Evolutionary conservation across 2,797 vertebrate genomes (phyloP), one percentile per base, ranked within the genome.

Genomic region (Otolemur crassicaudatus): DNA sequence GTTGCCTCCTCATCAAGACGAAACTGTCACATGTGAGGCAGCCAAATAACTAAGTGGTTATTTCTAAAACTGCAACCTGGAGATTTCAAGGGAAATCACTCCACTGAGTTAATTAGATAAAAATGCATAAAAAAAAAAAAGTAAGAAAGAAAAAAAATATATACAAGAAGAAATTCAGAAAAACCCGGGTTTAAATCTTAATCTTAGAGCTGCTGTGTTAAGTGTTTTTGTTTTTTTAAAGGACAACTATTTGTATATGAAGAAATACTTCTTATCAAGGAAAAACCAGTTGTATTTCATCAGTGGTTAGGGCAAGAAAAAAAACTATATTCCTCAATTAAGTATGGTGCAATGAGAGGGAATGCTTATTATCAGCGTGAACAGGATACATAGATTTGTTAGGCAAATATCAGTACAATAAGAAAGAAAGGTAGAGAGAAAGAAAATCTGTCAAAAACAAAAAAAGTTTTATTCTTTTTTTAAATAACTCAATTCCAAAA

Each of bases 401-500:
- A 67, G 67, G 34, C 23, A 87, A 91, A 90, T 77, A 9, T 14
- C 56, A 84, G 25, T 80, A 69, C 63, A 92, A 4, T 80, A 91
- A 53, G n/a, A 58, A 94, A 89, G 25, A 40, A 93, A 67, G 58
- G n/a, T 91, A 75, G 25, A 75, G 94, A 91, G 20, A 40, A 93
- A 97, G 19, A 20, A 87, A 87, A 87, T 60, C 3, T 94, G n/a
- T 49, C 46, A 94, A 96, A 85, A 83, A 83, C 25, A 58, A 76
- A 83, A 87, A 34, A 77, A 9, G n/a, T 70, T 88, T 67, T 87
- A 75, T 60, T 29, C 16, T 72, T 91, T 90, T 61, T 20, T 80
- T 80, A 88, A 87, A 58, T 82, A 95, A 63, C n/a, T 80, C 34
- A 53, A 20, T 94, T 94, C 12, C n/a, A 92, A 83, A 87, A 87